phyloP scores from a whole-genome alignment of 2,888 invertebrate genomes.

The Dasypogon diadema region DNA sequence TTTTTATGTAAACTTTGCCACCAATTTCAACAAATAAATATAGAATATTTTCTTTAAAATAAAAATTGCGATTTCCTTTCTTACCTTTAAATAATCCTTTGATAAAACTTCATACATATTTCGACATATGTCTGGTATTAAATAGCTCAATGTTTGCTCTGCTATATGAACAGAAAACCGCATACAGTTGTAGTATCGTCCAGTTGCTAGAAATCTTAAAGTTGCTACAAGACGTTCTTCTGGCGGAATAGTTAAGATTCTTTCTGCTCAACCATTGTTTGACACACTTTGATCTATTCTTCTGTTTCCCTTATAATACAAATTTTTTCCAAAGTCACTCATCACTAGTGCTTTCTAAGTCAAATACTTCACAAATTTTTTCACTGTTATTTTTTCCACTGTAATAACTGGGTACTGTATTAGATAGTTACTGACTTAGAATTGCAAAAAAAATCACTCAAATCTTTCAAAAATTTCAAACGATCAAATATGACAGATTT shows the following conservation, averaged over 20 bases:
- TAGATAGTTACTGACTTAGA: too few species aligned
- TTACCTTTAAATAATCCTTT: constrained; percentile 3
- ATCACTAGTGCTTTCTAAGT: background rate
- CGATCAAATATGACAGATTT: too few species aligned
- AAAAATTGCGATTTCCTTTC: background rate
- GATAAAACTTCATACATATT: constrained; percentile 9
- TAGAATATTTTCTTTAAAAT: background rate
- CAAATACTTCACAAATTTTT: background rate
- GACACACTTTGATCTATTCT: background rate
- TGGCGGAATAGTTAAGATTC: background rate
- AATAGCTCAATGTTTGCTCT: background rate
- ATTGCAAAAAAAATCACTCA: too few species aligned
- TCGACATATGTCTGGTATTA: background rate
- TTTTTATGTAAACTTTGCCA: background rate
- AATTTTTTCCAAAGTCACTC: constrained; percentile 1
- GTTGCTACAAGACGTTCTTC: background rate
- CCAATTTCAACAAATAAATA: background rate
- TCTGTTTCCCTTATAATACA: background rate
- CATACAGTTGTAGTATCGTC: background rate
- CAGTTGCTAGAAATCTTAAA: background rate
- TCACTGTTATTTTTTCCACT: background rate
- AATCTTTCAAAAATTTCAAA: too few species aligned
- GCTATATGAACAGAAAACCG: background rate
- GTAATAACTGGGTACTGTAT: too few species aligned
- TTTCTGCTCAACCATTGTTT: background rate